Base-by-base conservation (phyloP, 64 coral and sea anemone genomes). In the Platygyra sinensis region DNA sequence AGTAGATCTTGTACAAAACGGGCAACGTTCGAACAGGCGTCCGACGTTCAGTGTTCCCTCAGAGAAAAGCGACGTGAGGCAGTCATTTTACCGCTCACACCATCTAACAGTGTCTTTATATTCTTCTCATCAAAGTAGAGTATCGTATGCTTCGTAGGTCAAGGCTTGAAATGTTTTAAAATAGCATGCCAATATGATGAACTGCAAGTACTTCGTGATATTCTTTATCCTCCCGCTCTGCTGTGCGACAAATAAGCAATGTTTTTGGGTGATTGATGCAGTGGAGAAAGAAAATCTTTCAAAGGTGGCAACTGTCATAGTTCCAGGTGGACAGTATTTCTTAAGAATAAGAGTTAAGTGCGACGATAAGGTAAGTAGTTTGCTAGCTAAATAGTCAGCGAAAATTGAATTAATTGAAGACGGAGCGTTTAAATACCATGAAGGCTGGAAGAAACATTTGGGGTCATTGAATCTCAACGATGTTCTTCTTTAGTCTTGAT, bases 261-360 rank as follows among this genome's bases (percentile, higher is more conserved):
- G 89, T 67, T 62, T 24, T 14, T 86, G 89, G 90, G 46, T 80
- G 4, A 39, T 80, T 29, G 72, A 72, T 87, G 60, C 64, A 18
- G 90, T 92, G 19, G 49, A 87, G 16, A 71, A 57, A 60, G 82
- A 80, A 24, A 86, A 87, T 9, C 49, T 38, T 18, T 19, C 24
- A 54, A 28, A 60, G 32, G 76, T 69, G 28, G 46, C 55, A 28
- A 14, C 60, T 52, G 29, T 33, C 14, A 79, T 92, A 17, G 27
- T 87, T 72, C 83, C 73, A 78, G 83, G 62, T 24, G 77, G 74
- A 46, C 75, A 81, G 5, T 92, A 92, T 72, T 92, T 87, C 31
- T 65, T 92, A n/a, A 84, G 90, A 8, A 39, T 92, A 28, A 75
- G 85, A 71, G 74, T 87, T 18, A 22, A 59, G 31, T 92, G 90